Conservation (phyloP, 53 echinoderm and acorn worm genomes). For the Paelopatides confundens region DNA sequence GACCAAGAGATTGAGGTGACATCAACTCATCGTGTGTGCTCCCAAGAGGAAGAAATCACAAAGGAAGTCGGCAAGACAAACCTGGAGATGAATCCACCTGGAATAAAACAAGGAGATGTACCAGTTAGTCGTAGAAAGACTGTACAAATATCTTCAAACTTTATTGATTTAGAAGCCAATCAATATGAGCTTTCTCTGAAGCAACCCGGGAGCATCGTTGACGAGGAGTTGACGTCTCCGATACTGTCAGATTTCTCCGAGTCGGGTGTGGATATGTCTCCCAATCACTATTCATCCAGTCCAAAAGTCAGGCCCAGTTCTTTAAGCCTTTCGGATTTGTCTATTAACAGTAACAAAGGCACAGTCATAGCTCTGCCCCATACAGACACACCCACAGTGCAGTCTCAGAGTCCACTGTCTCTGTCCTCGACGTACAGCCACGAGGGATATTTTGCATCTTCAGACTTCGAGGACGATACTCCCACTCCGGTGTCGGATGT, state of each 20-base stretch:
- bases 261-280: constrained; percentile 34
- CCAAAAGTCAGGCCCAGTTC: constrained; percentile 17
- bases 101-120: background rate
- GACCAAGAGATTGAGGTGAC: background rate
- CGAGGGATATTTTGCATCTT: constrained; percentile 34
- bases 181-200: constrained; percentile 35
- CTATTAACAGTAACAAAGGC: constrained; percentile 20
- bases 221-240: constrained; percentile 26
- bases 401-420: constrained; percentile 14
- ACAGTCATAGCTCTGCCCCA: background rate
- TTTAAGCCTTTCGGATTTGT: constrained; percentile 12
- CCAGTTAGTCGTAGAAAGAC: background rate
- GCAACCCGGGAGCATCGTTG: background rate
- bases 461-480: constrained; percentile 22
- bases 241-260: constrained; percentile 30
- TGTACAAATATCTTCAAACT: constrained; percentile 18
- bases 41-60: background rate
- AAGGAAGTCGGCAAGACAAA: background rate
- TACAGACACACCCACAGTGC: background rate
- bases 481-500: constrained; percentile 39
- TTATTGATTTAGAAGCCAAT: constrained; percentile 33
- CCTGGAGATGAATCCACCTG: background rate
- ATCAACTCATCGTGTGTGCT: background rate
- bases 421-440: constrained; percentile 20
- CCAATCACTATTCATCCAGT: background rate